Base-by-base conservation (phyloP, 1,140 invertebrate genomes). In the Lordiphosa clarofinis region DNA sequence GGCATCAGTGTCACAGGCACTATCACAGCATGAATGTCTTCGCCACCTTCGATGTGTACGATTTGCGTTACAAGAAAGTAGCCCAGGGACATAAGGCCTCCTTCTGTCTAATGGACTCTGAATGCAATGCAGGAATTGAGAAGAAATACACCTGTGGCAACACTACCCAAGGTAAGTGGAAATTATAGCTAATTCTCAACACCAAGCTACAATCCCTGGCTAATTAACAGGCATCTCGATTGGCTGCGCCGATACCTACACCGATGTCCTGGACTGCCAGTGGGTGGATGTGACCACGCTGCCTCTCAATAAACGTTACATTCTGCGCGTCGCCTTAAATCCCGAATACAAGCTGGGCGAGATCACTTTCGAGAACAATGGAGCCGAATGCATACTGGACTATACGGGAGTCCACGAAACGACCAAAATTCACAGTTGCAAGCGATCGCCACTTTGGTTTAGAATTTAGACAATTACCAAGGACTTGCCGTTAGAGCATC, bases 11-110 rank as follows among this genome's bases (percentile, higher is more conserved):
- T 90, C 98, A 75, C 40, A 98, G 96, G 93, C 98, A 99, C 89
- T 99, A 98, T 88, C 97, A 99, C 90, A 98, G 97, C 86, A 99
- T 99, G 97, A 96, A 98, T 89, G 94, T 98, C 4, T 99, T 99
- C 87, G 97, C 97, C 1, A 96, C 95, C 7, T 99, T 99, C 87
- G 96, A 99, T 86, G 92, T 99, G 9, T 91, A 96, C 38, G 93
- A 98, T 88, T 63, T 73, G 0, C 88, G 73, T 10, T 96, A 96
- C 0, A 91, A 90, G 43, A 92, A 93, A 76, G 93, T 98, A 0
- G 97, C 97, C 0, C 96, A 99, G 88, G 97, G 97, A 0, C 97
- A 98, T 86, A 99, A 99, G 89, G 97, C 97, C 0, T 98, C 97
- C 4, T 99, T 99, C 89, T 99, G 97, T 88, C 90, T 99, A 10